Evolutionary conservation across 2,797 vertebrate genomes (phyloP).

Genomic region (Sebastes flavidus): DNA sequence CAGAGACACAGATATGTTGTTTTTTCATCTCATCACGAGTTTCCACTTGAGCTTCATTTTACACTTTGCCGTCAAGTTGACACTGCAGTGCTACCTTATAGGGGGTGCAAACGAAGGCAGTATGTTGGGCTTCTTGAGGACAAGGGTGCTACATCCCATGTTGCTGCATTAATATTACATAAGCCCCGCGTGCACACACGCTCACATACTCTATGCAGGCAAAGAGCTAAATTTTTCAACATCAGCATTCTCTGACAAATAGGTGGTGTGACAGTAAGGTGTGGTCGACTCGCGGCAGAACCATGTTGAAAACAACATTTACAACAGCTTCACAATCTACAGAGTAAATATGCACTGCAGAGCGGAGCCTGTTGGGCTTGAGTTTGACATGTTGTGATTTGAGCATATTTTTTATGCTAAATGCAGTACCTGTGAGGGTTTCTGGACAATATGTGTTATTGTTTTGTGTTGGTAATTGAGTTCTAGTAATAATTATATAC

Average conservation of each 20-base stretch:
- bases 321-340: background rate
- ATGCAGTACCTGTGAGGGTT: too few relatives aligned
- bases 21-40: conserved; percentile 30
- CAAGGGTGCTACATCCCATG: conserved; percentile 29
- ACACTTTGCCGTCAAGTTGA: conserved; percentile 50
- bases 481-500: too few relatives aligned
- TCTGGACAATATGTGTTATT: too few relatives aligned
- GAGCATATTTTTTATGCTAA: too few relatives aligned
- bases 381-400: too few relatives aligned
- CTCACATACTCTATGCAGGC: background rate
- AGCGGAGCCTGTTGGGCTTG: background rate
- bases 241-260: conserved; percentile 48
- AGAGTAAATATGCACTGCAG: background rate
- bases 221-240: conserved; percentile 8
- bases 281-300: background rate
- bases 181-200: conserved; percentile 10
- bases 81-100: conserved; percentile 32
- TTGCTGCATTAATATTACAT: conserved; percentile 56
- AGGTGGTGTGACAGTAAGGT: conserved; percentile 10
- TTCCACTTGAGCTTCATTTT: conserved; percentile 49
- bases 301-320: background rate
- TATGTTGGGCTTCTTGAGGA: conserved; percentile 10
- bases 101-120: conserved; percentile 29
- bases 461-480: too few relatives aligned
- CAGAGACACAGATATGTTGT: conserved; percentile 4